phyloP scores from a whole-genome alignment of 1,140 invertebrate genomes.

The Oryctes rhinoceros region DNA sequence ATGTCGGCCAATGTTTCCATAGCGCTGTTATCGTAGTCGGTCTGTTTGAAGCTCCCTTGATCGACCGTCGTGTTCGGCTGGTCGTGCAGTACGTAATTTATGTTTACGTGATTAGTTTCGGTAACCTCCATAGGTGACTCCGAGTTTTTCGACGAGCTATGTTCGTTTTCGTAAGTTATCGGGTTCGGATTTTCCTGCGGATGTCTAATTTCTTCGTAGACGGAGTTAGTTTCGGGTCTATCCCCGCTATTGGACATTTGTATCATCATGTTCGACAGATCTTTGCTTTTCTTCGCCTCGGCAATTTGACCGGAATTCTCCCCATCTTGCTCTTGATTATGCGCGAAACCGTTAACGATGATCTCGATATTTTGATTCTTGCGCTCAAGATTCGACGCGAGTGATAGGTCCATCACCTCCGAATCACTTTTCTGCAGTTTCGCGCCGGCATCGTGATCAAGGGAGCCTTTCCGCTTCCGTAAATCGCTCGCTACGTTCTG shows the following conservation, averaged over 20 bases:
- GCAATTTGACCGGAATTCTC: not conserved
- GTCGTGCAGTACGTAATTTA: slow-evolving; percentile 41
- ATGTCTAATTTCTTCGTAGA: slow-evolving; percentile 21
- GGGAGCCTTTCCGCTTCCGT: slow-evolving; percentile 50
- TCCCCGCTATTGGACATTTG: slow-evolving; percentile 8
- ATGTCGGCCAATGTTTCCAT: slow-evolving; percentile 62
- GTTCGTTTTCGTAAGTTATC: not conserved
- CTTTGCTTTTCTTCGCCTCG: slow-evolving; percentile 38
- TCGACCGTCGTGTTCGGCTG: slow-evolving; percentile 24
- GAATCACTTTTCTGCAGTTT: slow-evolving; percentile 51
- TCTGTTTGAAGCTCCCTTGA: slow-evolving; percentile 39
- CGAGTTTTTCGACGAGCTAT: not conserved
- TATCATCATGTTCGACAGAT: slow-evolving; percentile 38
- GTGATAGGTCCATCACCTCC: slow-evolving; percentile 56
- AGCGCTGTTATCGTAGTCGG: slow-evolving; percentile 59
- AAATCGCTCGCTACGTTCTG: slow-evolving; percentile 45
- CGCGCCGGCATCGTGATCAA: not conserved
- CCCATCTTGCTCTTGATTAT: not conserved
- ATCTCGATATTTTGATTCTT: not conserved
- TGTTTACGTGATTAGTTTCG: slow-evolving; percentile 38
- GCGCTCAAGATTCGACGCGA: slow-evolving; percentile 38
- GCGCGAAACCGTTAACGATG: slow-evolving; percentile 6
- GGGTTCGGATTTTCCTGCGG: slow-evolving; percentile 24
- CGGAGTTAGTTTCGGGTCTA: not conserved
- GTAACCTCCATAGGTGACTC: not conserved